Base-by-base conservation (phyloP, 2,888 invertebrate genomes). In the Serrognathus titanus region DNA sequence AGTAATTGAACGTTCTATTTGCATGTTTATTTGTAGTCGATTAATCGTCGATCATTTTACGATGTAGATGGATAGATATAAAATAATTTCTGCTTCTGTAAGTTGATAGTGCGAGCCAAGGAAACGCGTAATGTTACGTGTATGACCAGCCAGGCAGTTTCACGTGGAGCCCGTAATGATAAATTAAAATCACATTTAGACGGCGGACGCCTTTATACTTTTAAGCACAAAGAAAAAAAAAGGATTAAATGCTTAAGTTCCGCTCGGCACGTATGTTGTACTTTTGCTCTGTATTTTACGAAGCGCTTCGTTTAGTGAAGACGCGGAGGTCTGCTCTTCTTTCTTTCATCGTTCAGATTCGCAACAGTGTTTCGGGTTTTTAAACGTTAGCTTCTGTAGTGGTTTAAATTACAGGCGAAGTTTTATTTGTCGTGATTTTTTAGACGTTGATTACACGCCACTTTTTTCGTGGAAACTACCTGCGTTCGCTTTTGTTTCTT, bases 151-250 rank as follows among this genome's bases (percentile, higher is more conserved):
- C 13, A 57, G 48, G 51, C 51, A 46, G 57, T 56, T 55, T 61
- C 59, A 58, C 45, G 57, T 53, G 55, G 50, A 49, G 51, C 51
- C n/a, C 52, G 59, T 61, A 54, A 59, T 59, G 58, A 57, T 59
- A 56, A 61, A 61, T 61, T 61, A 61, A 61, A 61, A 61, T 61
- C 61, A 58, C 61, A 61, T 61, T 61, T 61, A 56, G 57, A 51
- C 57, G 9, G 43, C 20, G 16, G 13, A 43, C 43, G 43, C 43
- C 43, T 43, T 20, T 43, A 43, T 43, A 20, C 13, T 43, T 43
- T 43, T 11, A 43, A 11, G 8, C 9, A 10, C n/a, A 43, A 43
- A 11, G 43, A 43, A 16, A 20, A 43, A n/a, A 43, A 43, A 43
- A n/a, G 43, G 13, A 13, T 16, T 13, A 13, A 43, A 16, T 39